Evolutionary conservation across 2,797 vertebrate genomes (phyloP).

Genomic region (Ptychadena robeensis): DNA sequence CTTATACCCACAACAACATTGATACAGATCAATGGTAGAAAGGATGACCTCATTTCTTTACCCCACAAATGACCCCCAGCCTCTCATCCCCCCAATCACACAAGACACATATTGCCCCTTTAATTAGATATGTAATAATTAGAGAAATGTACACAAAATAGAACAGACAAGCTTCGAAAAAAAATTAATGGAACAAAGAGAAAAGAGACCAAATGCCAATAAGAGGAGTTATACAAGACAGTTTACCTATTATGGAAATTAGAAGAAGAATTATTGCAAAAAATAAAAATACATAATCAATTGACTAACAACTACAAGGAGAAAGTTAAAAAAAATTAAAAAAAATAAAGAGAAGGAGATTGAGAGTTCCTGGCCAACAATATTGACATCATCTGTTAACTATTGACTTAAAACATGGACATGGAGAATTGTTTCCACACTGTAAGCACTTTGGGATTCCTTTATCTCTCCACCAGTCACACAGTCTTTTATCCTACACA

Average conservation of each 20-base stretch:
- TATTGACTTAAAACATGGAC: neutral
- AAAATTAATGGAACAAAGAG: neutral
- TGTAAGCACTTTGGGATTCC: conserved; percentile 1
- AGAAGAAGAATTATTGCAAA: neutral
- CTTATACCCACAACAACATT: too few species aligned
- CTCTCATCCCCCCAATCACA: too few species aligned
- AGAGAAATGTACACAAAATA: neutral
- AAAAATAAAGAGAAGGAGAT: neutral
- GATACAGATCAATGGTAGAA: too few species aligned
- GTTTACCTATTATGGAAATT: neutral
- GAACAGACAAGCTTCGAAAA: too few species aligned
- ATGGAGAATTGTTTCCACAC: conserved; percentile 16
- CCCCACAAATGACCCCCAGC: too few species aligned
- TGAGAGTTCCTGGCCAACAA: neutral
- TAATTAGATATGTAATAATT: neutral
- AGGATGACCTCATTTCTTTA: too few species aligned
- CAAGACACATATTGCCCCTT: too few species aligned
- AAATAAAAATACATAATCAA: neutral
- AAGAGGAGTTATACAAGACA: neutral
- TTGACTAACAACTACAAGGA: neutral
- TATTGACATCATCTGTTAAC: neutral
- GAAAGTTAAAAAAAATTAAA: neutral
- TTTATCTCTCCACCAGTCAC: conserved; percentile 3
- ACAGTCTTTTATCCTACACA: conserved; percentile 28
- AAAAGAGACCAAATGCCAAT: neutral